A percentile compares a stretch with the other conserved stretches of the same genome.
phyloP scores from a whole-genome alignment of 2,797 vertebrate species.

The Chaetophractus vellerosus region DNA sequence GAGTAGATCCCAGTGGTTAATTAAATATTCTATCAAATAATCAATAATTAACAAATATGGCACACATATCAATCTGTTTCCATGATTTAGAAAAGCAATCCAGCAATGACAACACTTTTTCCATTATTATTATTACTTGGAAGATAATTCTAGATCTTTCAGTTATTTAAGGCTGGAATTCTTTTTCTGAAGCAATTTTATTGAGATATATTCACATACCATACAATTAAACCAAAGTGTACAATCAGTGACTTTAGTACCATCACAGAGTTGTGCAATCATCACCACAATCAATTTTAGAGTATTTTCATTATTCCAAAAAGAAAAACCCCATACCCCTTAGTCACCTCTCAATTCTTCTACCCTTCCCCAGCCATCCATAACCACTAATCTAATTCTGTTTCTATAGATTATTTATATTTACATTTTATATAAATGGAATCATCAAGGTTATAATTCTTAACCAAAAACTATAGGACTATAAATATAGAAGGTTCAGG shows the following conservation, averaged over 20 bases:
- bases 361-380: too few relatives aligned
- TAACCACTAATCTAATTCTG: too few relatives aligned
- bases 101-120: background rate
- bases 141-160: background rate
- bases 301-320: too few relatives aligned
- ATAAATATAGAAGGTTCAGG: background rate
- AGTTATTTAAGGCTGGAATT: background rate
- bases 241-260: too few relatives aligned
- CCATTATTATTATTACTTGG: background rate
- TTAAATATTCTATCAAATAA: background rate
- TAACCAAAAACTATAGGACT: background rate
- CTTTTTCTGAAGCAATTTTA: background rate
- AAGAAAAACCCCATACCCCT: too few relatives aligned
- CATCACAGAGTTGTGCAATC: too few relatives aligned
- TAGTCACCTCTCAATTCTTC: too few relatives aligned
- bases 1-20: background rate
- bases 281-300: too few relatives aligned
- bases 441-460: background rate
- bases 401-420: too few relatives aligned
- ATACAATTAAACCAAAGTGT: too few relatives aligned
- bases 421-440: too few relatives aligned
- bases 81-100: background rate
- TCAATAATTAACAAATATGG: background rate
- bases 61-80: background rate
- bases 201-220: too few relatives aligned